A percentile compares a stretch with the other conserved stretches of the same genome.
Evolutionary conservation across 2,888 invertebrate species (phyloP).

Genomic region (Melolontha melolontha): DNA sequence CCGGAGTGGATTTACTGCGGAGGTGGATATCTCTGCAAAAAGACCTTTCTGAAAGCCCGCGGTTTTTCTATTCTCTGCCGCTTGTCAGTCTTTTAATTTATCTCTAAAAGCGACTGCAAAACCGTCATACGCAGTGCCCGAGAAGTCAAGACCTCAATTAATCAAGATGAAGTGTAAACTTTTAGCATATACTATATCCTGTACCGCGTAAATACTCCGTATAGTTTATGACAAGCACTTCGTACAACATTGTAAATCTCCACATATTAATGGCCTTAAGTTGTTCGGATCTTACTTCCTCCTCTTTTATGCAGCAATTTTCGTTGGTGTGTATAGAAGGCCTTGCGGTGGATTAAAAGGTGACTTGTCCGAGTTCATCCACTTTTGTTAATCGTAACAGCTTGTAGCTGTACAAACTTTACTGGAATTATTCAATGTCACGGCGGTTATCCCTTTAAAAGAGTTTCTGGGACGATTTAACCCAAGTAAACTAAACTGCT

Average conservation of each 20-base stretch:
- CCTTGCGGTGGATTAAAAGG: too few relatives aligned
- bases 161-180: slow-evolving; percentile 29
- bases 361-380: too few relatives aligned
- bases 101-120: slow-evolving; percentile 21
- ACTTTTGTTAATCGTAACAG: too few relatives aligned
- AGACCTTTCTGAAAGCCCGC: not conserved
- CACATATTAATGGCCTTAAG: slow-evolving; percentile 26
- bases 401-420: too few relatives aligned
- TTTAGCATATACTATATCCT: slow-evolving; percentile 20
- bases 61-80: not conserved
- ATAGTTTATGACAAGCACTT: slow-evolving; percentile 14
- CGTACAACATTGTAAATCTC: slow-evolving; percentile 19
- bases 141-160: slow-evolving; percentile 29
- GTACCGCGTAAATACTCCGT: slow-evolving; percentile 19
- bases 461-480: too few relatives aligned
- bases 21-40: not conserved
- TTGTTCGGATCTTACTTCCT: slow-evolving; percentile 19
- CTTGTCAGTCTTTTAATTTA: slow-evolving; percentile 29
- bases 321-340: too few relatives aligned
- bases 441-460: too few relatives aligned
- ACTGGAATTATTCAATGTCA: too few relatives aligned
- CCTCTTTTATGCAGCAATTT: not conserved
- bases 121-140: slow-evolving; percentile 8
- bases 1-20: too few relatives aligned
- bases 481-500: too few relatives aligned